Base-by-base conservation (phyloP, 2,888 invertebrate species). In the Heliothis peltigera region DNA sequence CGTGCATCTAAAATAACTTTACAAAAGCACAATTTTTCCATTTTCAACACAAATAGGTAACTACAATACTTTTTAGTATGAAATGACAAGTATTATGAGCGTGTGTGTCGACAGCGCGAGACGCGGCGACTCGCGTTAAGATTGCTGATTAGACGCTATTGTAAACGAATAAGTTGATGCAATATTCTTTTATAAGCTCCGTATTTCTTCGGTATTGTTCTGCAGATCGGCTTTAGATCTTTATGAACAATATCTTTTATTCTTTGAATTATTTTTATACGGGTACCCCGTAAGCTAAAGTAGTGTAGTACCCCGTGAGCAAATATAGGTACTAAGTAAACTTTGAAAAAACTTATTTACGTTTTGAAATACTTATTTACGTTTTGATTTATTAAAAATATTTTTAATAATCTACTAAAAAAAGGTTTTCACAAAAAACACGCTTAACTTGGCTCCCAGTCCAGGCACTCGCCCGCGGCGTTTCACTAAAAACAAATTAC, bases 81-180 rank as follows among this genome's bases (percentile, higher is more conserved):
- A 58, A 51, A 51, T 35, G 25, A 44, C 62, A 28, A 4, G 21
- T 17, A 12, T 39, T 21, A 21, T 35, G 25, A 15, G 32, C 6
- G 4, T 22, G 17, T 43, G 55, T 46, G 17, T 21, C 32, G 25
- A 25, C 1, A 46, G 56, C 22, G 1, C n/a, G 18, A 21, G 42
- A 39, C 35, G 18, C 19, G 21, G 47, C 18, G 25, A 44, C 18
- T 43, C 54, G 18, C 7, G 52, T 53, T 62, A 62, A 62, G 70
- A 46, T 70, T 19, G 28, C 15, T 62, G 56, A 53, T 57, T 48
- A 70, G 43, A 49, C 48, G 39, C 22, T 22, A 39, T 17, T 54
- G 28, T 46, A 49, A 46, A 19, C 56, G 32, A 62, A 62, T 53
- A 57, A 70, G 15, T 62, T 62, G 17, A 44, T 56, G 48, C 63